These are phyloP conservation scores for Hemicordylus capensis DNA, from an alignment of 2,113 vertebrate genomes.

Conservation along the genomic window DNA sequence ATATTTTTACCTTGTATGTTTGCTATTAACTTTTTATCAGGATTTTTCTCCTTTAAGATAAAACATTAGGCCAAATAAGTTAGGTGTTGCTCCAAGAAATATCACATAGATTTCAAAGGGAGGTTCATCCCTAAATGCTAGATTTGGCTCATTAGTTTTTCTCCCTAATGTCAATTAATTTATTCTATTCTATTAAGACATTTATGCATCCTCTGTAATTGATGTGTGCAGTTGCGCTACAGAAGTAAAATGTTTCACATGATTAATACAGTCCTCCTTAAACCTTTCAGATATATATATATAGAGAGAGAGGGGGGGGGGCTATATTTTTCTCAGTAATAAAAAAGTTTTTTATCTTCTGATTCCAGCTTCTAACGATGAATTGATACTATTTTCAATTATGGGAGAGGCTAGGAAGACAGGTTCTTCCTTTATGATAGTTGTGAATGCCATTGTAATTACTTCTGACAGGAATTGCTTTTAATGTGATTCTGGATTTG, in stretches of 20 bases:
- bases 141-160: neutral
- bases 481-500: neutral
- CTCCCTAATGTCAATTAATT: conserved; percentile 20
- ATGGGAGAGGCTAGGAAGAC: neutral
- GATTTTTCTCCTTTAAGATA: conserved; percentile 9
- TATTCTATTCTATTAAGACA: neutral
- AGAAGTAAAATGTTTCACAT: conserved; percentile 5
- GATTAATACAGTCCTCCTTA: conserved; percentile 2
- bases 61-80: conserved; percentile 6
- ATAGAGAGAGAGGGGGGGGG: too few relatives aligned
- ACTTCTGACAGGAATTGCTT: neutral
- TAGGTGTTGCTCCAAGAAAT: neutral
- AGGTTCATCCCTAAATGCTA: neutral
- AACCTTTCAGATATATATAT: neutral
- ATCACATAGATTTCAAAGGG: conserved; percentile 2
- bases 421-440: neutral
- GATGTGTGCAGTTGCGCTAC: neutral
- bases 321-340: neutral
- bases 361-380: neutral
- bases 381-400: conserved; percentile 34
- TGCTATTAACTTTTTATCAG: conserved; percentile 8
- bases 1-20: conserved; percentile 42
- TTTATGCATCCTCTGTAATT: neutral
- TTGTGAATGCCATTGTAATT: conserved; percentile 11
- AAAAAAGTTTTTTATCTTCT: conserved; percentile 4